Base-by-base conservation (phyloP, 1,140 invertebrate species). In the Apocrypta bakeri region DNA sequence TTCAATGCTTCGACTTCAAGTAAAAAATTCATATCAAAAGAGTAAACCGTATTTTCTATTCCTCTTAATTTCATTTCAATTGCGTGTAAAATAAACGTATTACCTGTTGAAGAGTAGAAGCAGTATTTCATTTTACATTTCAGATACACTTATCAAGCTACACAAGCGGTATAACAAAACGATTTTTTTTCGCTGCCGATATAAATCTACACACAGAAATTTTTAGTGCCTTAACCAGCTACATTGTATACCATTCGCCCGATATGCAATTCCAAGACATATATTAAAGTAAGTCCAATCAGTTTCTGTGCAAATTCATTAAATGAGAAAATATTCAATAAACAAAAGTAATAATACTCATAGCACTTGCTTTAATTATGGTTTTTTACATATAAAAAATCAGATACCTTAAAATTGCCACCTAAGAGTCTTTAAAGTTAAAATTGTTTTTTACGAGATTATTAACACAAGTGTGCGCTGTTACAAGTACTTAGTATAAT, bases 401-500 rank as follows among this genome's bases (percentile, higher is more conserved):
- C 33, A 64, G 48, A 73, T 25, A 1, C 24, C 56, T 80, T 80
- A 80, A 73, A 0, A 61, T 63, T 80, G 72, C 48, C 68, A 73
- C 24, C 14, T 73, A 79, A 27, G 17, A 73, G n/a, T 29, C n/a
- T 27, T 42, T 80, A 79, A 11, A 72, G 24, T 29, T 79, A 80
- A 11, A 56, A 25, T 72, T 74, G 29, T 66, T 64, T 79, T 17
- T 11, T 68, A 37, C 24, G 24, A 72, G 6, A 24, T 72, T 63
- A 33, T 25, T 12, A 72, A 80, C 29, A 25, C 73, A 81, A 81
- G 14, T 81, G 71, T 75, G 72, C 79, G 63, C 37, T 81, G 79
- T 75, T 81, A 75, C 71, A 75, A 75, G 69, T 75, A 81, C 33
- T 40, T 66, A 74, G 71, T 74, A 74, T 31, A 75, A 75, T 75